A percentile compares a stretch with the other conserved stretches of the same genome.
phyloP scores from a whole-genome alignment of 2,888 invertebrate genomes.

The Yponomeuta malinellus region DNA sequence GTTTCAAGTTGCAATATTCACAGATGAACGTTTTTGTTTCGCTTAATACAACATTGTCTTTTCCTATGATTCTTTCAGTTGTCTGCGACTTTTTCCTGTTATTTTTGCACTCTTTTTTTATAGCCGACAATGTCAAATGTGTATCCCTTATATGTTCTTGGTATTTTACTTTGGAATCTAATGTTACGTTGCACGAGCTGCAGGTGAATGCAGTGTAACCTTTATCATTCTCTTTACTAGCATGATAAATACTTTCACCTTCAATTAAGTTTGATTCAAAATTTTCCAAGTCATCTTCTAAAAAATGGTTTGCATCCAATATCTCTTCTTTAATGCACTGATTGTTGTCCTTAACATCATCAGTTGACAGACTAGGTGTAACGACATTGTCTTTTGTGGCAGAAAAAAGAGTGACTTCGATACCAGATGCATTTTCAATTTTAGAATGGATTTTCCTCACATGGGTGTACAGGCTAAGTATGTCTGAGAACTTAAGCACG shows the following conservation, averaged over 20 bases:
- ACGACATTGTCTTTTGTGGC: background rate
- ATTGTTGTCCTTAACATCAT: background rate
- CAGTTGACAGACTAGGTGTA: background rate
- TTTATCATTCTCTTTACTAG: background rate
- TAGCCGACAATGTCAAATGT: background rate
- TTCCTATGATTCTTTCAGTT: conserved; percentile 19
- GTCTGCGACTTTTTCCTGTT: conserved; percentile 19
- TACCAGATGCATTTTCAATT: background rate
- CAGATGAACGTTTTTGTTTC: background rate
- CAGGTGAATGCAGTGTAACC: background rate
- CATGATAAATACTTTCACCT: background rate
- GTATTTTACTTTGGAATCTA: background rate
- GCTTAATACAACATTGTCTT: background rate
- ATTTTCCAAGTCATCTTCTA: background rate
- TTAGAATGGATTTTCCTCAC: conserved; percentile 18
- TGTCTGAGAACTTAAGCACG: conserved; percentile 24
- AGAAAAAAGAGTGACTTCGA: background rate
- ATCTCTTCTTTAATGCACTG: background rate
- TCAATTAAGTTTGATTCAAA: background rate
- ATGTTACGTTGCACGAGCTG: background rate
- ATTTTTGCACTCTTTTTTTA: conserved; percentile 23
- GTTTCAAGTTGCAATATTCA: conserved; percentile 2
- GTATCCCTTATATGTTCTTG: background rate
- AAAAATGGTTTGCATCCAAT: background rate
- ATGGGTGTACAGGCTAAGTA: conserved; percentile 25